A percentile compares a stretch with the other conserved stretches of the same genome.
Evolutionary conservation across 2,888 invertebrate genomes (phyloP).

Genomic region (Yponomeuta cagnagella): DNA sequence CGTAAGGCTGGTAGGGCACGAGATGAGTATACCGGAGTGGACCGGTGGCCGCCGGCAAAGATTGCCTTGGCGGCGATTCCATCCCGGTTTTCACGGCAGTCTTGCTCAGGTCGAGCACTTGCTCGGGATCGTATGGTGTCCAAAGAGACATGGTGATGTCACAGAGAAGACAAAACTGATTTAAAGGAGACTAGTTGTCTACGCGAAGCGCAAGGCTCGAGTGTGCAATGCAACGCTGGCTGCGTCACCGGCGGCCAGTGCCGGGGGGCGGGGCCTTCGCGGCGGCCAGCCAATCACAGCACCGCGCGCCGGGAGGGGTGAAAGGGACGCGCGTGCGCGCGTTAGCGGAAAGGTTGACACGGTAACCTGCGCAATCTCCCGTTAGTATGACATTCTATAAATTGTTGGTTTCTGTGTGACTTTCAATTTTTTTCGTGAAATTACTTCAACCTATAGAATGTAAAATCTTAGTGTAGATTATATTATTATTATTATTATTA

Average conservation of each 20-base stretch:
- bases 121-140: conserved; percentile 15
- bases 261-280: not conserved
- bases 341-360: too few relatives aligned
- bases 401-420: too few relatives aligned
- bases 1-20: not conserved
- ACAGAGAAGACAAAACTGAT: not conserved
- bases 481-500: too few relatives aligned
- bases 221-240: not conserved
- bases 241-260: not conserved
- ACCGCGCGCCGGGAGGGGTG: not conserved
- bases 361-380: too few relatives aligned
- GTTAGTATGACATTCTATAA: too few relatives aligned
- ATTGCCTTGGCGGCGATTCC: not conserved
- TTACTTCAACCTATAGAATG: too few relatives aligned
- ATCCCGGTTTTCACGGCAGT: not conserved
- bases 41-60: not conserved
- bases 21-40: not conserved
- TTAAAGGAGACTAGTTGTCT: not conserved
- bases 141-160: conserved; percentile 13
- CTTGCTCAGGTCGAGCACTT: conserved; percentile 15
- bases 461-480: too few relatives aligned
- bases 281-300: not conserved
- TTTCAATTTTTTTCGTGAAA: too few relatives aligned
- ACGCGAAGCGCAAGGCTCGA: not conserved
- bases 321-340: too few relatives aligned